phyloP scores from a whole-genome alignment of 2,888 invertebrate species.

The Lathronympha strigana region DNA sequence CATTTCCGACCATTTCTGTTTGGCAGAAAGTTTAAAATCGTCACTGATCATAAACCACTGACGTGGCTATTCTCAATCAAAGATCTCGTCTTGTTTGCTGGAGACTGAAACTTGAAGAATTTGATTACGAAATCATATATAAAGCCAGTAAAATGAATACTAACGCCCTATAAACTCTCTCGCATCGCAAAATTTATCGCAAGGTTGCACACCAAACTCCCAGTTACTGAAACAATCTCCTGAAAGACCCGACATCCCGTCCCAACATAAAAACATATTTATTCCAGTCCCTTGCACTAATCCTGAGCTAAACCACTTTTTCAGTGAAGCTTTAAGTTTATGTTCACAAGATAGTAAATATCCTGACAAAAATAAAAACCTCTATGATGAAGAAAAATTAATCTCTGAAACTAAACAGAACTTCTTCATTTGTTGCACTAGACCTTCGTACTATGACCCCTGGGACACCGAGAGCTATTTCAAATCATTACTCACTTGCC shows the following conservation, averaged over 20 bases:
- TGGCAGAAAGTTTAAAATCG: conserved; percentile 1
- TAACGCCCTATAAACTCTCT: conserved; percentile 33
- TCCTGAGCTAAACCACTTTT: not conserved
- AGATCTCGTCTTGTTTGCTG: conserved; percentile 21
- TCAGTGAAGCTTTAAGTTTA: conserved; percentile 1
- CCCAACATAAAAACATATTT: conserved; percentile 1
- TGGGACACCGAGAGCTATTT: conserved; percentile 6
- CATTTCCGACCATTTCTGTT: conserved; percentile 19
- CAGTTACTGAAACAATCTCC: not conserved
- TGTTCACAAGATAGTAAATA: not conserved
- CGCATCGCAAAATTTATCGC: not conserved
- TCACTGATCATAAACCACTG: not conserved
- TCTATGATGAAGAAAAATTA: not conserved
- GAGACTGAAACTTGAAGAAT: conserved; percentile 34
- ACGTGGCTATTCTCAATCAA: conserved; percentile 31
- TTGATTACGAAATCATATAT: conserved; percentile 17
- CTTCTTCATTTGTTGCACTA: not conserved
- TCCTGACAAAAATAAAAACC: not conserved
- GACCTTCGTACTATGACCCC: conserved; percentile 8
- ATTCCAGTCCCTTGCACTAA: not conserved
- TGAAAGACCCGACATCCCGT: not conserved
- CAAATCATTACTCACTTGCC: not conserved
- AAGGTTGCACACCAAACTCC: not conserved
- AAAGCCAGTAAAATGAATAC: conserved; percentile 32
- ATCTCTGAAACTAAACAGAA: conserved; percentile 1